Percentiles rank a stretch among this genome's conserved stretches.
Conservation (phyloP, 2,797 vertebrate species). For the Coranthus polyacanthus region DNA sequence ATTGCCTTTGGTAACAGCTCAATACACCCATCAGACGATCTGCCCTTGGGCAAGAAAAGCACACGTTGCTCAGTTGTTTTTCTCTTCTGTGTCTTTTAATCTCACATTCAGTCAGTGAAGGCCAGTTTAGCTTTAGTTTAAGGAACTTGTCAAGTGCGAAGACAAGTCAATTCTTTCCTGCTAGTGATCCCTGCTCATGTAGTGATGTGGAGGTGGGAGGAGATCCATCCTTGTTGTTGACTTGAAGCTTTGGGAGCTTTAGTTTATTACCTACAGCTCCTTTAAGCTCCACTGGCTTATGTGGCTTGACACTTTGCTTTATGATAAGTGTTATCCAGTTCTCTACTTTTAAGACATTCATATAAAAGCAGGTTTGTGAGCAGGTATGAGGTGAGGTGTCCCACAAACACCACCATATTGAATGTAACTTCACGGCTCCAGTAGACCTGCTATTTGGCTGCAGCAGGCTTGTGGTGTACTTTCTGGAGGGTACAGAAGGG, state of each 20-base stretch:
- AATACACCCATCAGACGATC: slow-evolving; percentile 28
- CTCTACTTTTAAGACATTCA: slow-evolving; percentile 2
- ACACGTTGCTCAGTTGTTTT: neutral
- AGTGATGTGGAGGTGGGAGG: neutral
- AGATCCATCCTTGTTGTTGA: slow-evolving; percentile 20
- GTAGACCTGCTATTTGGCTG: slow-evolving; percentile 3
- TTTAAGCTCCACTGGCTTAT: slow-evolving; percentile 26
- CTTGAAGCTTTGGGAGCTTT: slow-evolving; percentile 25
- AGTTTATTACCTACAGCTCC: slow-evolving; percentile 13
- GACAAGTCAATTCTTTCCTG: too few relatives aligned
- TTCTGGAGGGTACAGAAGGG: slow-evolving; percentile 4
- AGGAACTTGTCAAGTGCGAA: neutral
- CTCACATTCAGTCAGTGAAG: neutral
- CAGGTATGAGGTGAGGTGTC: neutral
- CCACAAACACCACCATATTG: neutral
- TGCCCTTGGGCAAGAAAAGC: slow-evolving; percentile 22
- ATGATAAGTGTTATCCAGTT: neutral
- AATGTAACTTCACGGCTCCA: neutral
- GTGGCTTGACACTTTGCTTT: slow-evolving; percentile 25
- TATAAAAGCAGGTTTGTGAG: neutral
- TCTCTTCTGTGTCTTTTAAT: neutral
- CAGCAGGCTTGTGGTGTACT: neutral
- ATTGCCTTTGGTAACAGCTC: slow-evolving; percentile 36
- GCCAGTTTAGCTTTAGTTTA: neutral
- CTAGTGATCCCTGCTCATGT: neutral